Evolutionary conservation across 1,140 invertebrate species (phyloP).

Genomic region (Hylaeus volcanicus): DNA sequence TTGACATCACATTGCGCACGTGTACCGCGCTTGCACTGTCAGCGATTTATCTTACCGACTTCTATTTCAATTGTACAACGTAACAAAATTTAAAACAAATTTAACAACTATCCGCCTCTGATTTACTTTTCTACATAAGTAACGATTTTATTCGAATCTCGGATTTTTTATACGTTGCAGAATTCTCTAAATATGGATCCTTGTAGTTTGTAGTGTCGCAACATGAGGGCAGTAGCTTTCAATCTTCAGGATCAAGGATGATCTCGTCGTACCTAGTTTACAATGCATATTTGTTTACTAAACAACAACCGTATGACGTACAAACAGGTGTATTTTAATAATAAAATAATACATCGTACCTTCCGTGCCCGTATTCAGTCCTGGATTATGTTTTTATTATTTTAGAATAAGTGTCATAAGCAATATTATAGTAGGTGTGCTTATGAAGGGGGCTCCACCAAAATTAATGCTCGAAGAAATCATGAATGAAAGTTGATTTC

Average conservation of each 20-base stretch:
- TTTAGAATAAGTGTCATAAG: too few species aligned
- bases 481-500: too few species aligned
- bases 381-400: not conserved
- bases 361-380: not conserved
- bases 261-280: not conserved
- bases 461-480: too few species aligned
- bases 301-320: not conserved
- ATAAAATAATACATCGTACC: too few species aligned
- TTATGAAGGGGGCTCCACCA: too few species aligned
- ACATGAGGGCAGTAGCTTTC: not conserved
- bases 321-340: not conserved
- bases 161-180: not conserved
- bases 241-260: not conserved
- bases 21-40: not conserved
- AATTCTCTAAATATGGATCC: not conserved
- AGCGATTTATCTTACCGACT: not conserved
- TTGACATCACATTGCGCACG: constrained; percentile 46
- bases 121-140: not conserved
- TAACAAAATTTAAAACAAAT: not conserved
- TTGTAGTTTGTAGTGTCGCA: not conserved
- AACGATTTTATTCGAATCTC: not conserved
- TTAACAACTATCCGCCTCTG: not conserved
- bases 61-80: not conserved
- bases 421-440: too few species aligned
- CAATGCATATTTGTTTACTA: not conserved